Conservation (phyloP, 2,888 invertebrate species). For the Nomada lathburiana region DNA sequence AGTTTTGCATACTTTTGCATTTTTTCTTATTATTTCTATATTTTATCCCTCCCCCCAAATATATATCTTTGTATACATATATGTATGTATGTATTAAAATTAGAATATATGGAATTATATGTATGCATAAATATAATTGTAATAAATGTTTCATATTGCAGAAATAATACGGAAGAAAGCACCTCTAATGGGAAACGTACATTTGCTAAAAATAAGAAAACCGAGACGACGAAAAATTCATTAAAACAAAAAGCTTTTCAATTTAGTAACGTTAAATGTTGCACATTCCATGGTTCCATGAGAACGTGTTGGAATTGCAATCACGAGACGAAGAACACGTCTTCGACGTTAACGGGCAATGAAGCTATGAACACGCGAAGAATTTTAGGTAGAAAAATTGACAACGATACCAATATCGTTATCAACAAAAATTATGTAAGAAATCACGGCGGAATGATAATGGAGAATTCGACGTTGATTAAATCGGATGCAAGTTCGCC, state of each 20-base stretch:
- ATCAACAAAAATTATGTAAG: too few relatives aligned
- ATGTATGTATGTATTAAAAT: too few relatives aligned
- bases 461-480: background rate
- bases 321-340: background rate
- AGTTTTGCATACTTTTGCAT: too few relatives aligned
- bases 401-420: background rate
- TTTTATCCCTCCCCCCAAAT: too few relatives aligned
- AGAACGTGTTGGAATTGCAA: background rate
- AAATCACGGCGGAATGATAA: background rate
- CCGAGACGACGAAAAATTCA: background rate
- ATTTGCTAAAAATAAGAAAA: background rate
- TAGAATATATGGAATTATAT: too few relatives aligned
- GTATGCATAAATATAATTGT: too few relatives aligned
- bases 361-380: background rate
- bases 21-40: too few relatives aligned
- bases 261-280: background rate
- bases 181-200: too few relatives aligned
- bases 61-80: too few relatives aligned
- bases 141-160: too few relatives aligned
- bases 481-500: background rate
- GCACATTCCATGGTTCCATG: background rate
- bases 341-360: background rate
- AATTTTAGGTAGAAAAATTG: background rate
- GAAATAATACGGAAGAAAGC: too few relatives aligned
- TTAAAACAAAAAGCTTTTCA: background rate